Base-by-base conservation (phyloP, 2,113 vertebrate species). In the Muntiacus muntjak region DNA sequence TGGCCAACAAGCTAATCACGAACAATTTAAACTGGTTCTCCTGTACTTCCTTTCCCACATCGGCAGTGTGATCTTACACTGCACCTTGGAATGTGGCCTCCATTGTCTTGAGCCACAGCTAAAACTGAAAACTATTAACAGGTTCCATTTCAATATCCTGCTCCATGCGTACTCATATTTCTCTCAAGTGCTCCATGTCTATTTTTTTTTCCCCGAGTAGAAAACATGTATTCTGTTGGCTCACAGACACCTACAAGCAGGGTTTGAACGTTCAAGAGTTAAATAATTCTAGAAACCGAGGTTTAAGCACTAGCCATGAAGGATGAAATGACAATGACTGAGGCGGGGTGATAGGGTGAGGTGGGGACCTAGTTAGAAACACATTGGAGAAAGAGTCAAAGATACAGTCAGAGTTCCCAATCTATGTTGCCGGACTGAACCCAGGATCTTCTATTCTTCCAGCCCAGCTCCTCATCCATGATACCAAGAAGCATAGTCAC, bases 81-180 rank as follows among this genome's bases (percentile, higher is more conserved):
- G 45, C 21, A 86, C 54, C 89, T 92, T 89, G 78, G 78, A 91
- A 89, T 13, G 17, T 6, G n/a, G 36, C 26, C 55, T 92, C 26
- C 87, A 19, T 5, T n/a, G 43, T 71, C 71, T 67, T 36, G 21
- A 67, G 58, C 50, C 54, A 82, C 54, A 81, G 43, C 58, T 54
- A 86, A 96, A 50, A 95, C 30, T 16, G 21, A 97, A 95, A 71
- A 58, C 67, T 55, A 74, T 40, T 57, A 67, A 74, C 95, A 55
- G 14, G 11, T 55, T 93, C 54, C 12, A 40, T 47, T 87, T 81
- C 40, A 85, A 47, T 26, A 71, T 76, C 6, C 4, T 74, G 1
- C n/a, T 45, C 87, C 33, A n/a, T 1, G 5, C 21, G 2, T 30
- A 74, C 50, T 92, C 57, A 21, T 47, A 92, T 76, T 97, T 74